Percentiles rank a stretch among this genome's conserved stretches.
Conservation (phyloP, 2,888 invertebrate species). For the Lasioglossum calceatum region DNA sequence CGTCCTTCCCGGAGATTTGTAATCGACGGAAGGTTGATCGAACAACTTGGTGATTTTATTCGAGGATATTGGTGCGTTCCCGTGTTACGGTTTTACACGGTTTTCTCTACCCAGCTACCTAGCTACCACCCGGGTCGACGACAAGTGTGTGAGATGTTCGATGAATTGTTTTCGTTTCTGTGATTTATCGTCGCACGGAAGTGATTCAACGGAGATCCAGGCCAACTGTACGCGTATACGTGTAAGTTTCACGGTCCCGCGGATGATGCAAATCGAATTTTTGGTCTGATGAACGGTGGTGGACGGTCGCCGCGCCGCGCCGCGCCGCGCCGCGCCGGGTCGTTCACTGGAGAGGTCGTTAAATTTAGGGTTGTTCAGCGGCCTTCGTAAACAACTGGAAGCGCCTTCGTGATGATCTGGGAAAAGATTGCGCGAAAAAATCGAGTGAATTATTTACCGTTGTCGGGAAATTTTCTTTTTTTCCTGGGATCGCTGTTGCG, state of each 20-base stretch:
- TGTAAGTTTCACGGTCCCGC: slow-evolving; percentile 8
- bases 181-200: not conserved
- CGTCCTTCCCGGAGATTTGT: not conserved
- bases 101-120: not conserved
- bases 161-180: not conserved
- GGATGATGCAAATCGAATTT: not conserved
- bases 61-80: slow-evolving; percentile 4
- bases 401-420: not conserved
- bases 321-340: not conserved
- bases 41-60: not conserved
- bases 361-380: not conserved
- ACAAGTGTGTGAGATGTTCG: slow-evolving; percentile 6
- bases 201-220: not conserved
- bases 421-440: not conserved
- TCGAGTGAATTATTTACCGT: not conserved
- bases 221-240: not conserved
- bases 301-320: not conserved
- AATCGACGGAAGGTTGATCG: not conserved
- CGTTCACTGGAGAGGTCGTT: not conserved
- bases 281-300: not conserved
- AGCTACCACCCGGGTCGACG: not conserved
- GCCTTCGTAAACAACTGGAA: not conserved
- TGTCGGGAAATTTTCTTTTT: not conserved
- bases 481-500: not conserved
- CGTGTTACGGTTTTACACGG: not conserved